Conservation (phyloP, 2,888 invertebrate species). For the Xanthorhoe designata region DNA sequence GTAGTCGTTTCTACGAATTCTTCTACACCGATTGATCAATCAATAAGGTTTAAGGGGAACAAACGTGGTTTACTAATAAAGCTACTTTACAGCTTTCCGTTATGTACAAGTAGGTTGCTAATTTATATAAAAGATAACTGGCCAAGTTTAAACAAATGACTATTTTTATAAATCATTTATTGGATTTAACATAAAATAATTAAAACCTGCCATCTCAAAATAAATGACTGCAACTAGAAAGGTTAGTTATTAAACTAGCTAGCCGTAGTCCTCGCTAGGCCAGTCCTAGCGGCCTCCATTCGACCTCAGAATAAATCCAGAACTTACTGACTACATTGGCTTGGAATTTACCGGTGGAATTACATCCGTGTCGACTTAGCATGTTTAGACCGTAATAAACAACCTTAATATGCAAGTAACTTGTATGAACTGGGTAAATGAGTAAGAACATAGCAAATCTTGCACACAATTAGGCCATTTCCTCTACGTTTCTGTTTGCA, state of each 20-base stretch:
- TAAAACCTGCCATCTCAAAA: background rate
- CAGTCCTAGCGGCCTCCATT: conserved; percentile 47
- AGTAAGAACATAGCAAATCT: background rate
- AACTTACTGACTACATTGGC: conserved; percentile 19
- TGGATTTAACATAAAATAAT: background rate
- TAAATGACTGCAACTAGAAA: conserved; percentile 37
- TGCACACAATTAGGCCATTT: background rate
- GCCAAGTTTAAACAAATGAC: background rate
- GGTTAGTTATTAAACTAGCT: conserved; percentile 45
- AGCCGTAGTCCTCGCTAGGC: conserved; percentile 48
- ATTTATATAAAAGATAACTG: background rate
- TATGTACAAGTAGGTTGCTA: background rate
- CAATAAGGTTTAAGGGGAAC: conserved; percentile 22
- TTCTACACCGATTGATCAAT: background rate
- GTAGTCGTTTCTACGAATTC: background rate
- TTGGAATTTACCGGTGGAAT: conserved; percentile 29
- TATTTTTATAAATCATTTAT: background rate
- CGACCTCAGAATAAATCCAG: conserved; percentile 44
- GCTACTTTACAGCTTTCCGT: conserved; percentile 19
- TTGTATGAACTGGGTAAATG: background rate
- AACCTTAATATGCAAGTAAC: conserved; percentile 1
- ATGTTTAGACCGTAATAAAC: conserved; percentile 29
- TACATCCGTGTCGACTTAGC: conserved; percentile 37
- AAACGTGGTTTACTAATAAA: conserved; percentile 26
- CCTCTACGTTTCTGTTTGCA: background rate